These are phyloP conservation scores for Epinotia ramella DNA, from an alignment of 2,888 invertebrate species.

Conservation along the genomic window DNA sequence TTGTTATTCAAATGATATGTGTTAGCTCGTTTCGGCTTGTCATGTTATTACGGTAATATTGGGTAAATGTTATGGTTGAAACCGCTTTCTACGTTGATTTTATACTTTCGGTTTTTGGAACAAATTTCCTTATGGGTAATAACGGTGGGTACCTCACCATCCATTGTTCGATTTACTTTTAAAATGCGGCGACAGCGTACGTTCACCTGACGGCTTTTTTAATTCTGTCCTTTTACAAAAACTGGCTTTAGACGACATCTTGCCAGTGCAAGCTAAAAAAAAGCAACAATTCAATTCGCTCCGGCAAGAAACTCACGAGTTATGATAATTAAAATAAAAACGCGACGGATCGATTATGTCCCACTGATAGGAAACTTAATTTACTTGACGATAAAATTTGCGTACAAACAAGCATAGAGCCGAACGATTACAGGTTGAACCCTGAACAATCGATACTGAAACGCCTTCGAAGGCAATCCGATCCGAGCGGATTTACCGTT, in stretches of 20 bases:
- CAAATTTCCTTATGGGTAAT: constrained; percentile 14
- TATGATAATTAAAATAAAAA: constrained; percentile 51
- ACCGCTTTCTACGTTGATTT: constrained; percentile 48
- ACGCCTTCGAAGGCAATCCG: constrained; percentile 54
- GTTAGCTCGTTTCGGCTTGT: constrained; percentile 70
- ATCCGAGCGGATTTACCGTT: constrained; percentile 71
- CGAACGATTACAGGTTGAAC: constrained; percentile 54
- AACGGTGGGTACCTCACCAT: constrained; percentile 3
- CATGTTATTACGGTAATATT: constrained; percentile 77
- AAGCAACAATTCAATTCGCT: constrained; percentile 36
- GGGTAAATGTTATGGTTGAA: constrained; percentile 64
- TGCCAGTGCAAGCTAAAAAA: constrained; percentile 43
- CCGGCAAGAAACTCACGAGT: constrained; percentile 44
- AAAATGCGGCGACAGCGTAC: constrained; percentile 2
- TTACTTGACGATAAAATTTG: constrained; percentile 55
- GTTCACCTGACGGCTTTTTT: constrained; percentile 25
- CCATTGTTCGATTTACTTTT: constrained; percentile 27
- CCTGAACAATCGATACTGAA: constrained; percentile 56
- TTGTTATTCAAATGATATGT: constrained; percentile 77
- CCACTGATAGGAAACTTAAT: constrained; percentile 57
- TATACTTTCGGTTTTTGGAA: constrained; percentile 33
- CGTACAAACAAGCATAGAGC: constrained; percentile 54
- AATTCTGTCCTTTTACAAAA: constrained; percentile 56
- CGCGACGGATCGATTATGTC: constrained; percentile 68
- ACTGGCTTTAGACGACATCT: constrained; percentile 53